phyloP scores from a whole-genome alignment of 2,888 invertebrate species.

The Epinotia demarniana region DNA sequence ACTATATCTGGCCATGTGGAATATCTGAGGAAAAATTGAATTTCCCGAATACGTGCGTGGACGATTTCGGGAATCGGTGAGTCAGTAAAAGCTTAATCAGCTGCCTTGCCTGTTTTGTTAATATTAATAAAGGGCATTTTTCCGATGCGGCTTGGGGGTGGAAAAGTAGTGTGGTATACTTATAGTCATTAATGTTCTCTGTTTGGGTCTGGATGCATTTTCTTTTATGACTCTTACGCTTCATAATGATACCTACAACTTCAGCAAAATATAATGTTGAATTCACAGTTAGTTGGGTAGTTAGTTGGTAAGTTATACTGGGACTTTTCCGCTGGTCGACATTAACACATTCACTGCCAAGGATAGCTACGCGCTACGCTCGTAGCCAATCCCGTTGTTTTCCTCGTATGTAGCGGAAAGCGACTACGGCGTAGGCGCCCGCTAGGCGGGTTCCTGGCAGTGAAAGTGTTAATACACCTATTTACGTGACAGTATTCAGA shows the following conservation, averaged over 20 bases:
- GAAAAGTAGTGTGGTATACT: constrained; percentile 8
- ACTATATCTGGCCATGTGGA: constrained; percentile 76
- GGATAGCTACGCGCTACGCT: too few species aligned
- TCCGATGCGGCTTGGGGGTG: constrained; percentile 3
- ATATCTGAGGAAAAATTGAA: constrained; percentile 68
- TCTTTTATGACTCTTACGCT: neutral
- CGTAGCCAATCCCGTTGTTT: too few species aligned
- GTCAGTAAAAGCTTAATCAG: constrained; percentile 45
- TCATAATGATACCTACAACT: neutral
- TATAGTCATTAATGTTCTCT: constrained; percentile 7
- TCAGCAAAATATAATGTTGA: neutral
- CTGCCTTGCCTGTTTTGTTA: constrained; percentile 41
- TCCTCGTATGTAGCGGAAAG: too few species aligned
- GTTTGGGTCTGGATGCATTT: neutral
- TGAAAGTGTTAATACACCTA: too few species aligned
- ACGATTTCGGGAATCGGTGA: constrained; percentile 33
- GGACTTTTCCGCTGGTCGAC: too few species aligned
- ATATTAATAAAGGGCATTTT: constrained; percentile 37
- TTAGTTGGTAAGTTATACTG: too few species aligned
- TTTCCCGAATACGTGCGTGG: constrained; percentile 56
- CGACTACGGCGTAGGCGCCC: too few species aligned
- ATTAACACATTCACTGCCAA: too few species aligned
- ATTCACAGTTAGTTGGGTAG: too few species aligned
- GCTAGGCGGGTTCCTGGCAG: too few species aligned
- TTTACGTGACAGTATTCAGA: too few species aligned